These are phyloP conservation scores for Dorcus hopei DNA, from an alignment of 2,888 invertebrate species.

Conservation along the genomic window DNA sequence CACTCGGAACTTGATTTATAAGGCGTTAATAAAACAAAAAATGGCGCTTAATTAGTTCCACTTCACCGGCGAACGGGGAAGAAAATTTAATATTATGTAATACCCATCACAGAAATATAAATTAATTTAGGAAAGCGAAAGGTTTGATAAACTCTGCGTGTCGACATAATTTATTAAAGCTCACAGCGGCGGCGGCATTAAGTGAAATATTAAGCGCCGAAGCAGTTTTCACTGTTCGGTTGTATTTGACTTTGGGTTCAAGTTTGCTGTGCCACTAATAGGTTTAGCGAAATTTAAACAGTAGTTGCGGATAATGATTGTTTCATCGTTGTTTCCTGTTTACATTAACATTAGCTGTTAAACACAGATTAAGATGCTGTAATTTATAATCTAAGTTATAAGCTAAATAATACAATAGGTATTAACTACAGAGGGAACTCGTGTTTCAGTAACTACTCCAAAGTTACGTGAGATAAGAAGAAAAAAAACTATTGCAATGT, in stretches of 20 bases:
- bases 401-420: too few species aligned
- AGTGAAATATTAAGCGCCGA: slow-evolving; percentile 9
- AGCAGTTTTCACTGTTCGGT: too few species aligned
- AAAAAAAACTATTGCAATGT: too few species aligned
- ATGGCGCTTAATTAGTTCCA: too few species aligned
- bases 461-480: too few species aligned
- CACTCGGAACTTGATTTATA: too few species aligned
- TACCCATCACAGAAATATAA: neutral
- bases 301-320: slow-evolving; percentile 31
- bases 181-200: neutral
- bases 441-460: too few species aligned
- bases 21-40: too few species aligned
- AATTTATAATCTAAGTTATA: too few species aligned
- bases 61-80: too few species aligned
- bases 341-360: slow-evolving; percentile 27
- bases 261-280: slow-evolving; percentile 35
- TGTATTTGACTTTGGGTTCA: slow-evolving; percentile 36
- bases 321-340: slow-evolving; percentile 38
- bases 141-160: slow-evolving; percentile 1
- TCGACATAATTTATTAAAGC: neutral
- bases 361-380: too few species aligned
- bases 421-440: too few species aligned
- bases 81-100: slow-evolving; percentile 4
- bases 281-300: slow-evolving; percentile 34
- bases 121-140: neutral